Percentiles rank a stretch among this genome's conserved stretches.
Evolutionary conservation across 2,888 invertebrate genomes (phyloP).

Genomic region (Noctua comes): DNA sequence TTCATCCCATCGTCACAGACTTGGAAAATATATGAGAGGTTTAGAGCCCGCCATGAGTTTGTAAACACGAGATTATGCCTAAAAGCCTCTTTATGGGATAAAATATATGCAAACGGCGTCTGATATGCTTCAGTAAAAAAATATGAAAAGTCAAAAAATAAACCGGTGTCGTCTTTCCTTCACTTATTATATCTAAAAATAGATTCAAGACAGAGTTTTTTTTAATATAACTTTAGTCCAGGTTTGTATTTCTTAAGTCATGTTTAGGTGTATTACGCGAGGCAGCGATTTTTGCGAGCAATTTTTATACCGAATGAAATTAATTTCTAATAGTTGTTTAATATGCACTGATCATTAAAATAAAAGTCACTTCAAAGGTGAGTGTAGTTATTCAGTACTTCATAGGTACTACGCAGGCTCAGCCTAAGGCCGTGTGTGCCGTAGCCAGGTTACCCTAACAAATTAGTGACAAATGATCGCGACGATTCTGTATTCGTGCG

Average conservation of each 20-base stretch:
- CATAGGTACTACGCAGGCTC: not conserved
- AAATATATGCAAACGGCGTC: slow-evolving; percentile 70
- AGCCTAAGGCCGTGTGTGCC: not conserved
- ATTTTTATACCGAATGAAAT: not conserved
- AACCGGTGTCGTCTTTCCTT: slow-evolving; percentile 50
- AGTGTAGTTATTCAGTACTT: not conserved
- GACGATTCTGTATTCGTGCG: not conserved
- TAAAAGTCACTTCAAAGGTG: slow-evolving; percentile 4
- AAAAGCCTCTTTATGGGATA: slow-evolving; percentile 66
- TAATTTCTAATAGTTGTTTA: not conserved
- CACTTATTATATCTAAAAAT: slow-evolving; percentile 49
- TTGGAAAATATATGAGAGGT: slow-evolving; percentile 44
- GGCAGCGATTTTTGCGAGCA: not conserved
- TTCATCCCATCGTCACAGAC: slow-evolving; percentile 17
- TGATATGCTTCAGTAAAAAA: slow-evolving; percentile 63
- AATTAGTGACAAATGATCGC: not conserved
- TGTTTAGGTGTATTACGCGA: not conserved
- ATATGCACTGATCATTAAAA: not conserved
- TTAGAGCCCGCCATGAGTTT: slow-evolving; percentile 58
- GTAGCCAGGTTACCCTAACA: not conserved
- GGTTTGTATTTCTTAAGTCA: not conserved
- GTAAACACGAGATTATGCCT: slow-evolving; percentile 68
- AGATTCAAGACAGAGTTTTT: slow-evolving; percentile 15
- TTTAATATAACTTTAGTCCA: slow-evolving; percentile 8
- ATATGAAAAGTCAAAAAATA: slow-evolving; percentile 58